phyloP scores from a whole-genome alignment of 2,888 invertebrate species.

The Hecatera dysodea region DNA sequence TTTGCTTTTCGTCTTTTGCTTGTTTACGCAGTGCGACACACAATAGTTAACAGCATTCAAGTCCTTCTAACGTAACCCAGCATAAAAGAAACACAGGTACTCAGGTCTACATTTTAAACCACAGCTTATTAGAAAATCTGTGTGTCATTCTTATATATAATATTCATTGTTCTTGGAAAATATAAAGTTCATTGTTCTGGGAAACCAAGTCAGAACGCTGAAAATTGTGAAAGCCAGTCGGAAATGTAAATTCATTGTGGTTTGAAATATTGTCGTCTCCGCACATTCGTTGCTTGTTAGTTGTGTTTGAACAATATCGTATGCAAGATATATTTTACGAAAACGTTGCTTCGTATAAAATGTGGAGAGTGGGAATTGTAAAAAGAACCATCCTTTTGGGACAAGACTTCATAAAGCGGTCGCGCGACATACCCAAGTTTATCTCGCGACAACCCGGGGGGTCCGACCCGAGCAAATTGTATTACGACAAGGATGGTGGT shows the following conservation, averaged over 20 bases:
- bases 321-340: conserved; percentile 19
- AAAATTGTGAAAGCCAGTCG: conserved; percentile 21
- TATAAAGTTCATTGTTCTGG: conserved; percentile 39
- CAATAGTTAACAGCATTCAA: conserved; percentile 18
- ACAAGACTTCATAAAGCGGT: conserved; percentile 74
- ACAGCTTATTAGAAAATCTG: conserved; percentile 18
- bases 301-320: conserved; percentile 32
- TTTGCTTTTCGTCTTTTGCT: neutral
- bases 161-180: conserved; percentile 34
- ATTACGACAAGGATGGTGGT: conserved; percentile 76
- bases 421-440: conserved; percentile 68
- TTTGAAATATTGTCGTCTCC: conserved; percentile 35
- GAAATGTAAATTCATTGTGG: conserved; percentile 32
- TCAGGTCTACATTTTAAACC: conserved; percentile 18
- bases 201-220: conserved; percentile 2
- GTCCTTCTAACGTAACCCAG: conserved; percentile 22
- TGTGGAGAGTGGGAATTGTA: conserved; percentile 69
- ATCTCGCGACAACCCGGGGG: conserved; percentile 73
- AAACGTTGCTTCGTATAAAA: conserved; percentile 65
- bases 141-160: conserved; percentile 30
- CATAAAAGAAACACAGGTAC: conserved; percentile 22
- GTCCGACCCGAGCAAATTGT: conserved; percentile 76
- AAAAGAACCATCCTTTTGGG: conserved; percentile 71
- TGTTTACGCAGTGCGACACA: conserved; percentile 6
- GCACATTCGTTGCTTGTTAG: conserved; percentile 36